phyloP scores from a whole-genome alignment of 2,113 vertebrate species.

The Cairina moschata region DNA sequence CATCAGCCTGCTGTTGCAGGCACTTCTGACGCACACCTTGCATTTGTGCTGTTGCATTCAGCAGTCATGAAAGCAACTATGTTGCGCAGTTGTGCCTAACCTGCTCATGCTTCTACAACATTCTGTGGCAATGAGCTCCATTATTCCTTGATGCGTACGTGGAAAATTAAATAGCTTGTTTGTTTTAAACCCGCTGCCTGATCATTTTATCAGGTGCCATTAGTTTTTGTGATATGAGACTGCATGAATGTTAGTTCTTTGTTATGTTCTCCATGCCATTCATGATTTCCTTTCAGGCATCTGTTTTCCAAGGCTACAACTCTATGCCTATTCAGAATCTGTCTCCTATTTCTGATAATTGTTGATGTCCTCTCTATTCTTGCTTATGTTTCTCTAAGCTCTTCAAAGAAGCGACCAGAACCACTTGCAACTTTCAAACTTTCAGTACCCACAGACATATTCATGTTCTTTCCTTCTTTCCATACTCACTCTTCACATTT shows the following conservation, averaged over 20 bases:
- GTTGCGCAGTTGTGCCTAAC: neutral
- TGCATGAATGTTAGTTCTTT: neutral
- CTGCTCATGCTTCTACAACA: neutral
- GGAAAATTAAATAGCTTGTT: neutral
- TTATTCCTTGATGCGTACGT: neutral
- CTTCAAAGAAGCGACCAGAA: slow-evolving; percentile 13
- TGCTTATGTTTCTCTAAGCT: neutral
- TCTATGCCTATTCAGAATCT: neutral
- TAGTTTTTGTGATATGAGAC: slow-evolving; percentile 22
- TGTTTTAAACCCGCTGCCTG: slow-evolving; percentile 41
- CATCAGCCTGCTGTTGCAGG: neutral
- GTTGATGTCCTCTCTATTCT: neutral
- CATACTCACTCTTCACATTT: slow-evolving; percentile 48
- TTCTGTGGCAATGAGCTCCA: neutral
- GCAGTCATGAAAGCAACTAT: neutral
- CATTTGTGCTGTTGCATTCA: neutral
- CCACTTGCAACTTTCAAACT: slow-evolving; percentile 6
- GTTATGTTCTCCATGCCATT: slow-evolving; percentile 24
- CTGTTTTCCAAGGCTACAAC: slow-evolving; percentile 8
- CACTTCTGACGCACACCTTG: neutral
- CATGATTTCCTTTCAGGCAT: slow-evolving; percentile 2
- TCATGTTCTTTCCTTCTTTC: slow-evolving; percentile 26
- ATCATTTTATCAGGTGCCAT: neutral
- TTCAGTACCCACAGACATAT: neutral
- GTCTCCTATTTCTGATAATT: slow-evolving; percentile 12